Evolutionary conservation across 1,140 invertebrate genomes (phyloP).

Genomic region (Apocrypta bakeri): DNA sequence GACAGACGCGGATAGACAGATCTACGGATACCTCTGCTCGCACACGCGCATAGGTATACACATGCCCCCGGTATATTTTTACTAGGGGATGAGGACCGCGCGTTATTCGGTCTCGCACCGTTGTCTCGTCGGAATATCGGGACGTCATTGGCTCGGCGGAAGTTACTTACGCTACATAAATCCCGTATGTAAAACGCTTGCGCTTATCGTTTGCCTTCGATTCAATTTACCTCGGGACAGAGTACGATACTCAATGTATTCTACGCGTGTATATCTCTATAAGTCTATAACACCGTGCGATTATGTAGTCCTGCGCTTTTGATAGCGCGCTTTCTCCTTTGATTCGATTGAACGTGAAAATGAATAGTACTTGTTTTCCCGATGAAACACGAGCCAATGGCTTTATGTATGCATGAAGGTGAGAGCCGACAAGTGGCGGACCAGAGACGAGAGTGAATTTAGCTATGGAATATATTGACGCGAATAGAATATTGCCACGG

Average conservation of each 20-base stretch:
- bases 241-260: neutral
- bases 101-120: neutral
- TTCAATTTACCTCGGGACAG: constrained; percentile 34
- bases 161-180: constrained; percentile 53
- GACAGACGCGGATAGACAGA: constrained; percentile 19
- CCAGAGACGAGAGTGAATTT: neutral
- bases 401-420: neutral
- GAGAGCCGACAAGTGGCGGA: neutral
- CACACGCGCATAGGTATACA: neutral
- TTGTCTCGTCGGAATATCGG: constrained; percentile 24
- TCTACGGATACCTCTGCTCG: neutral
- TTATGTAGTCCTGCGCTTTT: constrained; percentile 12
- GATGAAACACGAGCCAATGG: constrained; percentile 5
- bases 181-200: constrained; percentile 22
- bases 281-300: too few species aligned
- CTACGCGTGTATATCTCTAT: neutral
- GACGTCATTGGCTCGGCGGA: constrained; percentile 40
- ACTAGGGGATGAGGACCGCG: neutral
- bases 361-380: constrained; percentile 34
- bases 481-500: too few species aligned
- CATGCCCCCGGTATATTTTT: neutral
- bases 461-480: too few species aligned
- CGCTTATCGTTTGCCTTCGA: constrained; percentile 48
- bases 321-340: neutral
- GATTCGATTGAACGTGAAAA: constrained; percentile 36